Conservation (phyloP, 2,888 invertebrate species). For the Lamproptera curius region DNA sequence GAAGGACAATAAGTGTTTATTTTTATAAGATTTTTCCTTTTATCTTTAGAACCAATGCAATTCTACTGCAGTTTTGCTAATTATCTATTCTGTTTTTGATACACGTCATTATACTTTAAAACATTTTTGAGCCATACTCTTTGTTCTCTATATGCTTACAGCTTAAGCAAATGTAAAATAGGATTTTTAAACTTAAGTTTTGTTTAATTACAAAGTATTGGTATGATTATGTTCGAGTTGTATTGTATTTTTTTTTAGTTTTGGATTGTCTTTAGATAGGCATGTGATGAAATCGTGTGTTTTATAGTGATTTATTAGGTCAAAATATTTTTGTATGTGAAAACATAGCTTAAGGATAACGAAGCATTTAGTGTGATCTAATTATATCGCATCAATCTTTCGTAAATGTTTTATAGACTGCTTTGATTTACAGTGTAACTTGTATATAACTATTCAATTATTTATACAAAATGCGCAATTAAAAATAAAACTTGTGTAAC, state of each 20-base stretch:
- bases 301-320: conserved; percentile 64
- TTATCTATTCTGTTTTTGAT: not conserved
- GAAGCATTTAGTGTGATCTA: conserved; percentile 56
- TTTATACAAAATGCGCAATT: conserved; percentile 64
- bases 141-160: conserved; percentile 6
- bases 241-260: conserved; percentile 25
- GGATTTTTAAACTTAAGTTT: conserved; percentile 8
- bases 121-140: conserved; percentile 4
- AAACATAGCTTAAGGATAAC: conserved; percentile 56
- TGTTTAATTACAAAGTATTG: not conserved
- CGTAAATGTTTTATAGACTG: conserved; percentile 56
- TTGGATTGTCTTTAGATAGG: conserved; percentile 26
- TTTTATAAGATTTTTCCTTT: conserved; percentile 5
- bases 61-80: conserved; percentile 13
- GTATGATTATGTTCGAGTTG: conserved; percentile 2
- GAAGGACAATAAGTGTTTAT: conserved; percentile 11
- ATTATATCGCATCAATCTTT: conserved; percentile 31
- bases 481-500: conserved; percentile 65
- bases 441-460: conserved; percentile 61
- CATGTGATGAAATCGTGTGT: conserved; percentile 46
- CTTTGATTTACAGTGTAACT: conserved; percentile 64
- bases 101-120: too few relatives aligned
- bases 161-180: conserved; percentile 1
- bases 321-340: conserved; percentile 73
- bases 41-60: not conserved